Base-by-base conservation (phyloP, 37 sponge, comb jelly and placozoan species). In the Lycopodina hypogea region DNA sequence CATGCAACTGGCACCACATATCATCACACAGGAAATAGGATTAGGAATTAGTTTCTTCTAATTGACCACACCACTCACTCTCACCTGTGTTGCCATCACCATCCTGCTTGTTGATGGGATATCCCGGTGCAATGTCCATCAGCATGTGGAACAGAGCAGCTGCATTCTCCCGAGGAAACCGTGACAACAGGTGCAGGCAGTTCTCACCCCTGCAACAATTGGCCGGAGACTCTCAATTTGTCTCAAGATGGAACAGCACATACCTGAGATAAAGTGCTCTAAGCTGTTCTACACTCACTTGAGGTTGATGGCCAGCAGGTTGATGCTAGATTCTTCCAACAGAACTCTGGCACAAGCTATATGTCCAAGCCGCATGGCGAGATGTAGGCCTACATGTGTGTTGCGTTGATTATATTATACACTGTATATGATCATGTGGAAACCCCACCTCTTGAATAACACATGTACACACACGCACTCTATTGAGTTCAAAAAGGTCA, bases 81-180 rank as follows among this genome's bases (percentile, higher is more conserved):
- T 73, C 18, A 93, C 94, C 69, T 34, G 93, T 90, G 69, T 96
- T 90, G 7, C 96, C 96, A 3, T 96, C 96, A 19, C 26, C 61
- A 65, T 96, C 96, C 30, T 71, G 80, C 2, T 68, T 42, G 66
- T 96, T 86, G 57, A 96, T 21, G 0, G 93, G 93, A n/a, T 87
- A 86, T 32, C 81, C 72, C 0, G 89, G 82, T 11, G 77, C 82
- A 42, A 58, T 79, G n/a, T 69, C 70, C 52, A 88, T 1, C 33
- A 93, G 42, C 60, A 84, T 56, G 17, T 75, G 42, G 53, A 93
- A 93, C 11, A 93, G 73, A 68, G 83, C 83, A 1, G 84, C 62
- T 24, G 91, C 94, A 78, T 93, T 87, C 56, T 93, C 91, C 50
- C 85, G 74, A 7, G 87, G 79, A 71, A 81, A 42, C 29, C 61